Base-by-base conservation (phyloP, 2,888 invertebrate genomes). In the Polyommatus icarus region DNA sequence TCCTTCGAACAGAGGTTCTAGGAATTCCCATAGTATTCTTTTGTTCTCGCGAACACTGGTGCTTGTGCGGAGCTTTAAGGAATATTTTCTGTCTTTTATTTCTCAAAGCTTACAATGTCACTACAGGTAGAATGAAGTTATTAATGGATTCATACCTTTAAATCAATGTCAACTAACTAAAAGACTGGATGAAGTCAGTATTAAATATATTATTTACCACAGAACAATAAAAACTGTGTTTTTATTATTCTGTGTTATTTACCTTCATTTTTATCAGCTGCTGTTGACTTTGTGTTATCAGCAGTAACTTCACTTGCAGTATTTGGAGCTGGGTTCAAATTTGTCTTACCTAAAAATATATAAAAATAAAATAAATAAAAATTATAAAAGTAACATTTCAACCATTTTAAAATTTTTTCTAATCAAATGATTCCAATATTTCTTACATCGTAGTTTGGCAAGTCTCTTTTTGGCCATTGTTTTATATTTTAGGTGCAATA, bases 261-360 rank as follows among this genome's bases (percentile, higher is more conserved):
- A 91, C 93, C 92, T 85, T 91, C 89, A 82, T 88, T 87, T 83
- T 89, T 89, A 88, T 88, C 87, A 85, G 90, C 91, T 76, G 89
- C 87, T 83, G 88, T 90, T 18, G 90, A 88, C 83, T 91, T 87
- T 61, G 85, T 84, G 80, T 84, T 85, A 50, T 90, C 89, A 76
- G 89, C 87, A 77, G 86, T 84, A 78, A 85, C 85, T 78, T 90
- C 89, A 79, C 88, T 90, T 79, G 87, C 88, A 78, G 85, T 86
- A 81, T 88, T 87, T 57, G 89, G 88, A 77, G 90, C 88, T 18
- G 91, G 89, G 71, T 89, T 84, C 84, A 89, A 88, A 71, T 84
- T 87, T 57, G 87, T 84, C 80, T 87, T 88, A 81, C 86, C 92
- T 92, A 84, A 76, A 90, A 90, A 76, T 77, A 59, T 78, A 81